phyloP scores from a whole-genome alignment of 2,113 vertebrate genomes.

The Petaurus breviceps region DNA sequence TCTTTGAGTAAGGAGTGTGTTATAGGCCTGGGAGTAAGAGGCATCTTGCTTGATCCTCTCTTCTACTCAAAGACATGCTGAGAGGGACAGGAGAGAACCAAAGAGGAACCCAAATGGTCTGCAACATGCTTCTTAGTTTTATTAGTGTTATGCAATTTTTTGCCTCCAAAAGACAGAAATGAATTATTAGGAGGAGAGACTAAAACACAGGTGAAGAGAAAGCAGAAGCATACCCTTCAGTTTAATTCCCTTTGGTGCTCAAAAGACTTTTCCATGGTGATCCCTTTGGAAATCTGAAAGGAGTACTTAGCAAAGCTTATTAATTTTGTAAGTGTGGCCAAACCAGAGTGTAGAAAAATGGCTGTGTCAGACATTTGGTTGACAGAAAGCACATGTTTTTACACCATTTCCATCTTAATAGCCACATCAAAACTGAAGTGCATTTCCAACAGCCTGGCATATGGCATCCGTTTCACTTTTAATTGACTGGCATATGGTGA shows the following conservation, averaged over 20 bases:
- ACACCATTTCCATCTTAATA: slow-evolving; percentile 78
- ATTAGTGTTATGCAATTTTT: not conserved
- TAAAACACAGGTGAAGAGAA: not conserved
- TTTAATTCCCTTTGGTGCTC: slow-evolving; percentile 65
- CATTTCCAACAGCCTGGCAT: slow-evolving; percentile 74
- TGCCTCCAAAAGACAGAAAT: slow-evolving; percentile 48
- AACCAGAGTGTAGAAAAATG: slow-evolving; percentile 68
- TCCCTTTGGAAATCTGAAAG: slow-evolving; percentile 75
- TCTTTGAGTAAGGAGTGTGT: not conserved
- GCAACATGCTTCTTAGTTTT: not conserved
- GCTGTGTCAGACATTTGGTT: slow-evolving; percentile 71
- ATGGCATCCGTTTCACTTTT: slow-evolving; percentile 67
- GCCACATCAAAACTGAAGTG: slow-evolving; percentile 80
- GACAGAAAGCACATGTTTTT: slow-evolving; percentile 73
- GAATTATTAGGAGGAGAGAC: slow-evolving; percentile 45
- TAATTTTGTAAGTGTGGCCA: slow-evolving; percentile 73
- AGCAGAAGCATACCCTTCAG: slow-evolving; percentile 51
- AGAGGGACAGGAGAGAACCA: not conserved
- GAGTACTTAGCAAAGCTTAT: slow-evolving; percentile 67
- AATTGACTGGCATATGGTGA: slow-evolving; percentile 58
- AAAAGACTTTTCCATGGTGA: slow-evolving; percentile 60
- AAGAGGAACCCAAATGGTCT: rapidly evolving
- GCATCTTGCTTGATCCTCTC: not conserved
- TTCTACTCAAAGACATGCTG: not conserved
- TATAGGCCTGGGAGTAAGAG: not conserved